Conservation (phyloP, 2,888 invertebrate genomes). For the Lapara coniferarum region DNA sequence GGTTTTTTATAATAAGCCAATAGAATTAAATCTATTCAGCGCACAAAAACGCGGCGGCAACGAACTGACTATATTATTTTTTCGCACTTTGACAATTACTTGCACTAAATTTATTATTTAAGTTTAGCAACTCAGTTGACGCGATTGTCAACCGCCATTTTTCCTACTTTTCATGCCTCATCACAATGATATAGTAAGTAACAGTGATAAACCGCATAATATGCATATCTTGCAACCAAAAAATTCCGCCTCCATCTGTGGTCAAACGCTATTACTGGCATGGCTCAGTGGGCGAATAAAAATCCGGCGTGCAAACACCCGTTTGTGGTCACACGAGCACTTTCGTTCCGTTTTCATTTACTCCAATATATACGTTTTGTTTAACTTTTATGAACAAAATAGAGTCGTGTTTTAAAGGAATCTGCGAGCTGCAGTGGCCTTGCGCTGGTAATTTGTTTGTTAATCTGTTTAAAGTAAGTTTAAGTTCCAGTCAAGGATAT, state of each 20-base stretch:
- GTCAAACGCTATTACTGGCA: slow-evolving; percentile 41
- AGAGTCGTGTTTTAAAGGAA: slow-evolving; percentile 34
- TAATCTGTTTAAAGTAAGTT: slow-evolving; percentile 25
- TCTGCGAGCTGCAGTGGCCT: slow-evolving; percentile 28
- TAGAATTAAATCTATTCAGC: too few species aligned
- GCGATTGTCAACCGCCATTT: too few species aligned
- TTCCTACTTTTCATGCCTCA: too few species aligned
- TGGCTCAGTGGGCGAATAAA: slow-evolving; percentile 44
- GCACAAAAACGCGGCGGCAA: too few species aligned
- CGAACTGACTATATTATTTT: too few species aligned
- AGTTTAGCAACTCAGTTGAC: too few species aligned
- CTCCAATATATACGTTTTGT: slow-evolving; percentile 39
- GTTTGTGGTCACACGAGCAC: slow-evolving; percentile 36
- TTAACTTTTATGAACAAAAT: slow-evolving; percentile 43
- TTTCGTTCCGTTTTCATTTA: slow-evolving; percentile 44
- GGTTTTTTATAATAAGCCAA: too few species aligned
- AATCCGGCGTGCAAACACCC: slow-evolving; percentile 35
- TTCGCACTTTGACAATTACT: too few species aligned
- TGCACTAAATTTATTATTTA: too few species aligned
- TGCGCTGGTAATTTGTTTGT: background rate
- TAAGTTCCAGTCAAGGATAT: background rate
- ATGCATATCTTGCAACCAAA: slow-evolving; percentile 10
- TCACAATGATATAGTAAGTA: background rate
- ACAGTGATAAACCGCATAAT: background rate
- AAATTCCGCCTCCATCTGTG: slow-evolving; percentile 19